A percentile compares a stretch with the other conserved stretches of the same genome.
Evolutionary conservation across 2,888 invertebrate species (phyloP).

Genomic region (Spatulosminthurus flaviceps): DNA sequence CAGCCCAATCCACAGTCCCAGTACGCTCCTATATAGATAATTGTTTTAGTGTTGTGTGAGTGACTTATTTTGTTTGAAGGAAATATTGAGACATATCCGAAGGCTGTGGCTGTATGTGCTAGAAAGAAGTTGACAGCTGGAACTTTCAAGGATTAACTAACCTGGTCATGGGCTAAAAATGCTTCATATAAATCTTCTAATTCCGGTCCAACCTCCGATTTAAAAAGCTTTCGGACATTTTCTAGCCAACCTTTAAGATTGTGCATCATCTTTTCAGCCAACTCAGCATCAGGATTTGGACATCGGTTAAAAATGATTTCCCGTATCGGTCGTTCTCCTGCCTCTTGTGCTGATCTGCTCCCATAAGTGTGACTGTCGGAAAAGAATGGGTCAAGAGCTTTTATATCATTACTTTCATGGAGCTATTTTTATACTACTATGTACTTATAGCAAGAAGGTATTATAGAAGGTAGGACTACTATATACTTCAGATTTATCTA

Average conservation of each 20-base stretch:
- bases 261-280: slow-evolving; percentile 56
- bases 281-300: slow-evolving; percentile 54
- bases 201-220: slow-evolving; percentile 53
- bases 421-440: too few species aligned
- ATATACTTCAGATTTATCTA: too few species aligned
- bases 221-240: slow-evolving; percentile 53
- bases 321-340: slow-evolving; percentile 54
- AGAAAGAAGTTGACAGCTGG: not conserved
- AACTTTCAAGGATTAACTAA: slow-evolving; percentile 3
- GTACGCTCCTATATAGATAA: slow-evolving; percentile 41
- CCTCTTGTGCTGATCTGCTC: slow-evolving; percentile 41
- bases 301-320: slow-evolving; percentile 62
- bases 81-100: too few species aligned
- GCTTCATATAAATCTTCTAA: slow-evolving; percentile 58
- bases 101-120: too few species aligned
- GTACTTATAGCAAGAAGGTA: too few species aligned
- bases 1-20: slow-evolving; percentile 58
- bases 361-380: slow-evolving; percentile 53
- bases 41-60: not conserved
- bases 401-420: too few species aligned
- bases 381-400: not conserved
- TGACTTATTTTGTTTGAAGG: not conserved
- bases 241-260: slow-evolving; percentile 58
- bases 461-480: too few species aligned
- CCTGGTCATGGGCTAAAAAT: slow-evolving; percentile 45